phyloP scores from a whole-genome alignment of 2,113 vertebrate genomes.

The Proteles cristata region DNA sequence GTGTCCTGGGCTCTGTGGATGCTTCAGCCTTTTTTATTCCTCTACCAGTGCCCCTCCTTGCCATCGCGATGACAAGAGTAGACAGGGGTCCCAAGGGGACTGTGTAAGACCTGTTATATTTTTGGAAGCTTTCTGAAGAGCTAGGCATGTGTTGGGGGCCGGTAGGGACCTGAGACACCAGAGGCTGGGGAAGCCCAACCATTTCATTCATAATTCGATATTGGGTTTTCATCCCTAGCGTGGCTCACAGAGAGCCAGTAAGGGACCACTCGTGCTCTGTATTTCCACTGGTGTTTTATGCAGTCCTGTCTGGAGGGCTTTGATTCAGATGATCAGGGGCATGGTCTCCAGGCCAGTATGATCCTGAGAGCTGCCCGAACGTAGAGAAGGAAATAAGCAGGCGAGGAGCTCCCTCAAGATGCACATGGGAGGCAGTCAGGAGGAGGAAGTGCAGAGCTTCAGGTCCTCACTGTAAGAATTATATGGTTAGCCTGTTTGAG shows the following conservation, averaged over 20 bases:
- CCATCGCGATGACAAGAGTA: not conserved
- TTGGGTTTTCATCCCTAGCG: not conserved
- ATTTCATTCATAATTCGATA: not conserved
- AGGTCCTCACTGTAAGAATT: not conserved
- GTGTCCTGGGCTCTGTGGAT: not conserved
- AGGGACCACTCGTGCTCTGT: not conserved
- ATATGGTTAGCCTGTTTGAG: accelerated
- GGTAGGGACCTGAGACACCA: not conserved
- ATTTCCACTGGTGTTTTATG: not conserved
- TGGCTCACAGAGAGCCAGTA: not conserved
- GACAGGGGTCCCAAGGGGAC: not conserved
- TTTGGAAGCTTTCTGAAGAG: not conserved
- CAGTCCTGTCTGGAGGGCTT: not conserved
- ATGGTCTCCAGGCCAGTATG: not conserved
- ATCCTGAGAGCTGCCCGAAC: not conserved
- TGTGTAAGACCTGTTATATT: not conserved
- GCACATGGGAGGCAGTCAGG: not conserved
- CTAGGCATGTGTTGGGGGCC: not conserved
- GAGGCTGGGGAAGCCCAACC: not conserved
- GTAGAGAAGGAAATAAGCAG: not conserved
- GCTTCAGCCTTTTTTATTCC: not conserved
- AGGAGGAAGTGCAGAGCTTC: not conserved
- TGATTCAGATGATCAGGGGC: not conserved
- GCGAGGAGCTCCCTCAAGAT: not conserved
- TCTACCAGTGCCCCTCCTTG: no score